phyloP scores from a whole-genome alignment of 1,140 invertebrate genomes.

The Neodiprion virginianus region DNA sequence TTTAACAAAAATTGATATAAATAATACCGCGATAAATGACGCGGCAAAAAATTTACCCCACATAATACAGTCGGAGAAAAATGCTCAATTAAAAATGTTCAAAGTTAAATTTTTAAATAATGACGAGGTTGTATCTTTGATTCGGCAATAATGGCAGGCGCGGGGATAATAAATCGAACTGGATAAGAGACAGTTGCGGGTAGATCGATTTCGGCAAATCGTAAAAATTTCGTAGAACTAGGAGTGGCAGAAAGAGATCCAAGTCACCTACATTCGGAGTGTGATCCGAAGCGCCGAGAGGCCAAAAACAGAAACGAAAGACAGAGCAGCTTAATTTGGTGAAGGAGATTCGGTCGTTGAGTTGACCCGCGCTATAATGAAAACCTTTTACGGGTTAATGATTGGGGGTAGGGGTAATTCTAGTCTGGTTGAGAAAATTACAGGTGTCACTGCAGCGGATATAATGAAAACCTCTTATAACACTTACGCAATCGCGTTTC shows the following conservation, averaged over 20 bases:
- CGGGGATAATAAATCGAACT: background rate
- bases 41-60: too few relatives aligned
- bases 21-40: too few relatives aligned
- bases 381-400: constrained; percentile 5
- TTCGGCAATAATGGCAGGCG: too few relatives aligned
- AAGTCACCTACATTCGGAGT: background rate
- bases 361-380: background rate
- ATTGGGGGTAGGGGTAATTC: background rate
- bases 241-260: background rate
- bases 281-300: too few relatives aligned
- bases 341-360: background rate
- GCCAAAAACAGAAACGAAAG: too few relatives aligned
- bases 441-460: background rate
- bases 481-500: background rate
- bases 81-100: too few relatives aligned
- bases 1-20: too few relatives aligned
- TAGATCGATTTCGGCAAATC: background rate
- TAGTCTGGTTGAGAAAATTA: background rate
- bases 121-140: too few relatives aligned
- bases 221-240: background rate
- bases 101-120: too few relatives aligned
- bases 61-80: too few relatives aligned
- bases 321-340: too few relatives aligned
- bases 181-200: background rate
- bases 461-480: constrained; percentile 1